phyloP scores from a whole-genome alignment of 2,113 vertebrate genomes.

The Atrichornis clamosus region DNA sequence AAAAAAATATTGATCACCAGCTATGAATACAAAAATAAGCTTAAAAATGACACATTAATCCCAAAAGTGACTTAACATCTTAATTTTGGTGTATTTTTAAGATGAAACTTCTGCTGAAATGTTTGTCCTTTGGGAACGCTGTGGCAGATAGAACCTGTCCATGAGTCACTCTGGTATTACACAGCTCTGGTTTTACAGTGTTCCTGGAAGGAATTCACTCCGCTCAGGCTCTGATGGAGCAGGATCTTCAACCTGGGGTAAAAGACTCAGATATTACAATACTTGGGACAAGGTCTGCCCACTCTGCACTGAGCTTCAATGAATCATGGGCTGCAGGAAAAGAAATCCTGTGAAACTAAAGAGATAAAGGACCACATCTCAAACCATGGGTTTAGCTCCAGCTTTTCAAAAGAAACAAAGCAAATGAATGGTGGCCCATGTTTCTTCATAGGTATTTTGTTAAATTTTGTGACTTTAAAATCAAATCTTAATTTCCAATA shows the following conservation, averaged over 20 bases:
- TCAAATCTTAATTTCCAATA: not conserved
- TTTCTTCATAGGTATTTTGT: not conserved
- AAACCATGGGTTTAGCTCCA: not conserved
- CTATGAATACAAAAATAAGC: not conserved
- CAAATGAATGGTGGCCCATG: not conserved
- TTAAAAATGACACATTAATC: not conserved
- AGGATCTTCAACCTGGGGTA: not conserved
- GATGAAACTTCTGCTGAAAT: not conserved
- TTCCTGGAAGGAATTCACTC: not conserved
- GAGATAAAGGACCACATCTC: not conserved
- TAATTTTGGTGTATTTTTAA: not conserved
- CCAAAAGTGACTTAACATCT: not conserved
- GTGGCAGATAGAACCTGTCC: not conserved
- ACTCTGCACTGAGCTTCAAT: not conserved
- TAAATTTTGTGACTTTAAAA: not conserved
- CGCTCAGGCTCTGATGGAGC: not conserved
- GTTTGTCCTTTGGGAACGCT: not conserved
- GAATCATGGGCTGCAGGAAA: not conserved
- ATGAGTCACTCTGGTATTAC: not conserved
- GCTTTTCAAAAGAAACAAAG: not conserved
- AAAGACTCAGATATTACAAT: not conserved
- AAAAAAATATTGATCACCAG: accelerated
- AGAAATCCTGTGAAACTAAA: not conserved
- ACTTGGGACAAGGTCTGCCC: not conserved
- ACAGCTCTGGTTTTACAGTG: not conserved